A percentile compares a stretch with the other conserved stretches of the same genome.
These are phyloP conservation scores for Enteromius fasciolatus DNA, from an alignment of 2,797 vertebrate species.

Conservation along the genomic window DNA sequence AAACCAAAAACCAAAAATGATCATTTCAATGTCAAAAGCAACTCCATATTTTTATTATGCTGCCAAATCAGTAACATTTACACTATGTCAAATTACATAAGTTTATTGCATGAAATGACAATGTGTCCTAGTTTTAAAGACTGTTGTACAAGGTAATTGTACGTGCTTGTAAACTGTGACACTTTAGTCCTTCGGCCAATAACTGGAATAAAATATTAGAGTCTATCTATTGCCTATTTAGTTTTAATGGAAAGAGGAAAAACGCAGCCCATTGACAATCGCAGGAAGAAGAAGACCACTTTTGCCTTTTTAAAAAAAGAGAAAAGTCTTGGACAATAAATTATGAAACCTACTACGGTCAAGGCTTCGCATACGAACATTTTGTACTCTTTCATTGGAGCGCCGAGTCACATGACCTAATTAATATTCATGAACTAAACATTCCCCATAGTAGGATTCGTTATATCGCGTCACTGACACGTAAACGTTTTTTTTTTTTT, in stretches of 20 bases:
- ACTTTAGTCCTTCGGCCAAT: neutral
- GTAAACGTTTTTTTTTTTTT: constrained; percentile 35
- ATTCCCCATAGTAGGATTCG: constrained; percentile 18
- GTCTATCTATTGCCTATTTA: neutral
- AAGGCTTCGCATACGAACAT: neutral
- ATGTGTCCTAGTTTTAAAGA: constrained; percentile 7
- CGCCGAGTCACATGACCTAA: neutral
- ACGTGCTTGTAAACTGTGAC: neutral
- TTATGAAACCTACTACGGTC: constrained; percentile 4
- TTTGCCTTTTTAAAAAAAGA: constrained; percentile 34
- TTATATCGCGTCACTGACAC: constrained; percentile 35
- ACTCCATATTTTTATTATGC: neutral
- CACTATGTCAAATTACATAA: neutral
- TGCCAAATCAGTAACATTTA: neutral
- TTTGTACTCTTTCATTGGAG: neutral
- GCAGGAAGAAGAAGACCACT: constrained; percentile 11
- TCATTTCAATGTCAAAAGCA: neutral
- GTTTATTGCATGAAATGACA: neutral
- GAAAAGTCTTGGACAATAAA: constrained; percentile 24
- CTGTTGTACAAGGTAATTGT: neutral
- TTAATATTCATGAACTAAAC: constrained; percentile 4
- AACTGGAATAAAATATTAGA: neutral
- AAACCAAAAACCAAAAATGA: neutral
- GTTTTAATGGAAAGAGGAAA: neutral
- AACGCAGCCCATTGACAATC: constrained; percentile 6